These are phyloP conservation scores for Oriolus oriolus DNA, from an alignment of 2,113 vertebrate genomes.

Conservation along the genomic window DNA sequence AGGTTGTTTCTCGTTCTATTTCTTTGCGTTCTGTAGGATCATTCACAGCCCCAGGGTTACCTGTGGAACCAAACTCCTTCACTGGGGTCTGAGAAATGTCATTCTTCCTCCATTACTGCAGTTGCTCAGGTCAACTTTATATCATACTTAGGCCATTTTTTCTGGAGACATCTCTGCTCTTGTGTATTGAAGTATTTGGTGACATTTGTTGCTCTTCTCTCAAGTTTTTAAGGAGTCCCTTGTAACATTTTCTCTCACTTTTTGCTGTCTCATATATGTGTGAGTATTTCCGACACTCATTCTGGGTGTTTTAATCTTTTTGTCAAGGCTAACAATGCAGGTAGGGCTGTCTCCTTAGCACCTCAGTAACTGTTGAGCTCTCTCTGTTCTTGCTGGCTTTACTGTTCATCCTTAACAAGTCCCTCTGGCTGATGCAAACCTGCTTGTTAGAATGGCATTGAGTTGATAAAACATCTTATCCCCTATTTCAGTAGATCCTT, in stretches of 20 bases:
- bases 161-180: not conserved
- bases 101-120: not conserved
- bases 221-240: not conserved
- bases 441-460: not conserved
- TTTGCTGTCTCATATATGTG: not conserved
- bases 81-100: not conserved
- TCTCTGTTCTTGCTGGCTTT: not conserved
- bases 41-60: not conserved
- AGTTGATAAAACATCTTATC: not conserved
- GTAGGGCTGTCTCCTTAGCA: not conserved
- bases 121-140: not conserved
- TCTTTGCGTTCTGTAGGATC: not conserved
- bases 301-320: not conserved
- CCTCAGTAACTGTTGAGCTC: not conserved
- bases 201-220: not conserved
- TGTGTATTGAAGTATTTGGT: not conserved
- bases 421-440: not conserved
- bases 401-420: not conserved
- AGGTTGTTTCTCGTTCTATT: not conserved
- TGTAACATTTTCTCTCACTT: not conserved
- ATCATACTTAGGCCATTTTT: not conserved
- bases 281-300: not conserved
- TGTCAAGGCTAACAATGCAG: not conserved
- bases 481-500: not conserved
- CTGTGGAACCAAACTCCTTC: not conserved